Evolutionary conservation across 2,888 invertebrate species (phyloP), one percentile per base, ranked within the genome.

Genomic region (Parelbella ahira): DNA sequence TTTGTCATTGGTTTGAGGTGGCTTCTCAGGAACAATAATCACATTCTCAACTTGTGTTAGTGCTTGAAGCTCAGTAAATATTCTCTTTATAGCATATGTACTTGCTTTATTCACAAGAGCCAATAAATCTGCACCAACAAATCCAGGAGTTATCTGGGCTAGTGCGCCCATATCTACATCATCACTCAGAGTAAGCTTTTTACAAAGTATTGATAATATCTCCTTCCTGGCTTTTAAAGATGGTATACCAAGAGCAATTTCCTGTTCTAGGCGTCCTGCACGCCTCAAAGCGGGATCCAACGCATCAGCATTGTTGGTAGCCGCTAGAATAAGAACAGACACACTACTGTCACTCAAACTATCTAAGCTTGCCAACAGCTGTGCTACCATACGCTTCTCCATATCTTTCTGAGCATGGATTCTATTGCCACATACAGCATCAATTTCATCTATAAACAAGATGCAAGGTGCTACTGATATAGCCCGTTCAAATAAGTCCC

Each of bases 391-490:
- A 47, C 99, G 88, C 48, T 95, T 91, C 68, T 99, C 98, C 98
- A 99, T 99, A 63, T 97, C 98, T 68, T 95, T 94, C 60, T 96
- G 95, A 1, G 97, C 97, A 58, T 93, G 93, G 42, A 96, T 93
- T 63, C 97, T 89, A 68, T 97, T 96, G 2, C 94, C 95, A 18
- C 97, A 95, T 28, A 99, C 94, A n/a, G 97, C 93, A 87, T 99
- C 99, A 46, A 99, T 95, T 86, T 99, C 98, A 81, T 99, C 99
- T 49, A 99, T 93, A 65, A 98, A 97, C 21, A 98, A 77, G 6
- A 98, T 91, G 69, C 96, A 94, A 0, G 97, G 96, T 4, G 95
- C 90, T 43, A 89, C 76, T 34, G 90, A 81, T 3, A 90, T 71
- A 1, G 98, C 97, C 64, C 93, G 91, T 21, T 96, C 94, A 82